These are phyloP conservation scores for Ailurus styani DNA, from an alignment of 2,113 vertebrate species.

Conservation along the genomic window DNA sequence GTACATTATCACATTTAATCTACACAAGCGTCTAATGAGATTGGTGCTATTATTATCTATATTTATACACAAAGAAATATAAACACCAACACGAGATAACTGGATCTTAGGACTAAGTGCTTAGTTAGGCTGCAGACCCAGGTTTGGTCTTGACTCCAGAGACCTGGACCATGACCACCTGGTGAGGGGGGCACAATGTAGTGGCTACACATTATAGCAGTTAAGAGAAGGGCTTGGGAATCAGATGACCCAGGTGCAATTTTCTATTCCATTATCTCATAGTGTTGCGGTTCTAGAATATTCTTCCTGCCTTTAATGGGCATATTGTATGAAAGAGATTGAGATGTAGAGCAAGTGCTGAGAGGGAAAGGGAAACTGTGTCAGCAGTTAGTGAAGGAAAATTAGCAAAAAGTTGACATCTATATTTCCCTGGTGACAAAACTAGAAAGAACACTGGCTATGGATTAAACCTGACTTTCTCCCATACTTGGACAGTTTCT, in stretches of 20 bases:
- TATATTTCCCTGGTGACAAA: background rate
- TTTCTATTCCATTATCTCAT: background rate
- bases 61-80: background rate
- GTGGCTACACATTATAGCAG: accelerated
- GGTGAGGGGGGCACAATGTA: too few species aligned
- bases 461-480: background rate
- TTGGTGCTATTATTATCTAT: background rate
- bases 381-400: background rate
- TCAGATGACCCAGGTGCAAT: background rate
- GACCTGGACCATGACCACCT: background rate
- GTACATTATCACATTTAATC: background rate
- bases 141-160: background rate
- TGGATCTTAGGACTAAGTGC: background rate
- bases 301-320: background rate
- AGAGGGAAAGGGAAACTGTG: background rate
- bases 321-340: background rate
- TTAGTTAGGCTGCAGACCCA: background rate
- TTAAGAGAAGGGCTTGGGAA: background rate
- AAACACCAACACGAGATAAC: background rate
- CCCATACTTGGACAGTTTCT: background rate
- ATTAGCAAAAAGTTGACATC: background rate
- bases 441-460: background rate
- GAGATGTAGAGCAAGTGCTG: background rate
- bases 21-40: background rate
- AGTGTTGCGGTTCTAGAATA: background rate